Conservation (phyloP, 2,888 invertebrate genomes). For the Dynastes maya region DNA sequence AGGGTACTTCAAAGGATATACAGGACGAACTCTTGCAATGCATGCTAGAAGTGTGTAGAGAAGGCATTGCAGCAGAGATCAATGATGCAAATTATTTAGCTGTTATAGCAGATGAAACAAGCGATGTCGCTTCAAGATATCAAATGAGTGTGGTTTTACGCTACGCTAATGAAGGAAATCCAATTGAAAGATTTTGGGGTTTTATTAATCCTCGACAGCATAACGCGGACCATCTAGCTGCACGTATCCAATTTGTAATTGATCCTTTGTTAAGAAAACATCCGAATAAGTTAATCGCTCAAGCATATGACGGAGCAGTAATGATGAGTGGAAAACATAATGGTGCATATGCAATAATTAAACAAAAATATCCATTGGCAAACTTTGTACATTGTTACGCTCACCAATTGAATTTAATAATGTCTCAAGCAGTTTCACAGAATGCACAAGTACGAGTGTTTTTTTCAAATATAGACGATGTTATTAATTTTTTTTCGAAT, state of each 20-base stretch:
- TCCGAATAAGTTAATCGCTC: constrained; percentile 1
- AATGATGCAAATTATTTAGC: too few relatives aligned
- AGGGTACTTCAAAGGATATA: too few relatives aligned
- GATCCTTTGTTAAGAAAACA: not conserved
- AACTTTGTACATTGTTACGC: constrained; percentile 2
- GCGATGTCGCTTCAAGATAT: not conserved
- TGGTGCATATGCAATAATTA: not conserved
- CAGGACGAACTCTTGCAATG: too few relatives aligned
- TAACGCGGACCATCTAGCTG: not conserved
- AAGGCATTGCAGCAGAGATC: too few relatives aligned
- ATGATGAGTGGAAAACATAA: not conserved
- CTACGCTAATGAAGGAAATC: not conserved
- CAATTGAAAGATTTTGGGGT: constrained; percentile 12
- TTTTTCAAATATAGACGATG: constrained; percentile 1
- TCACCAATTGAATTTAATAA: not conserved
- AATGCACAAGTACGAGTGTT: constrained; percentile 1
- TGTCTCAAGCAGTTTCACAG: not conserved
- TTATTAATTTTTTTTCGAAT: not conserved
- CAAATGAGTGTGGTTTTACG: constrained; percentile 8
- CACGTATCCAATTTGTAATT: not conserved
- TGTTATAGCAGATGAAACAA: not conserved
- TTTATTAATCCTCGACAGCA: not conserved
- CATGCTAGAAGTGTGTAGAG: too few relatives aligned
- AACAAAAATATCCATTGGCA: not conserved
- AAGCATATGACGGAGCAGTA: not conserved